phyloP scores from a whole-genome alignment of 2,797 vertebrate genomes.

The Loris lydekkerianus region DNA sequence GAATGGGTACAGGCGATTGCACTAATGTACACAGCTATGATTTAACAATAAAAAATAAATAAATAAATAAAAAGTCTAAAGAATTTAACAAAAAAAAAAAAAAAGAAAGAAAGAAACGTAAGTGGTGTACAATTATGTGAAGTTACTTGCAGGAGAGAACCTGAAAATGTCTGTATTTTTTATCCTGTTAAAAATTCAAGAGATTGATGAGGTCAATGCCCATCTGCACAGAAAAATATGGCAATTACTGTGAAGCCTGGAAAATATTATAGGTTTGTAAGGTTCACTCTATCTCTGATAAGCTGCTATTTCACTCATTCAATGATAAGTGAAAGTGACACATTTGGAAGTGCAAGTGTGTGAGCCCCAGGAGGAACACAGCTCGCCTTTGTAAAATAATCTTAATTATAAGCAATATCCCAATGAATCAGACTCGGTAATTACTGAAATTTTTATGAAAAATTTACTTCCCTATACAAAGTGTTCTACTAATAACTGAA shows the following conservation, averaged over 20 bases:
- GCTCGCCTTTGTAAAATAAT: background rate
- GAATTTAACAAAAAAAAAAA: too few species aligned
- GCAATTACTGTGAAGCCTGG: slow-evolving; percentile 7
- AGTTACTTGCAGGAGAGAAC: slow-evolving; percentile 36
- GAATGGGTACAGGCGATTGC: too few species aligned
- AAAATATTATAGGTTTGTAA: slow-evolving; percentile 39
- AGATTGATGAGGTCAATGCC: slow-evolving; percentile 53
- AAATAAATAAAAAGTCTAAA: too few species aligned
- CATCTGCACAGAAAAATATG: slow-evolving; percentile 25
- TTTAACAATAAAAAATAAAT: too few species aligned
- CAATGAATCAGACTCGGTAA: background rate
- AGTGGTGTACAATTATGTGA: slow-evolving; percentile 6
- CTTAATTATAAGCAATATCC: slow-evolving; percentile 30
- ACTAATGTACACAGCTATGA: too few species aligned
- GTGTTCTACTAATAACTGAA: background rate
- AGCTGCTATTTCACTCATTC: slow-evolving; percentile 57
- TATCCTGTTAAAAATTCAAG: slow-evolving; percentile 42
- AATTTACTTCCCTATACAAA: background rate
- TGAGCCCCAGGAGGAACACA: background rate
- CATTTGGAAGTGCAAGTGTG: background rate
- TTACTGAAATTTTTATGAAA: slow-evolving; percentile 13
- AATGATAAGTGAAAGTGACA: background rate
- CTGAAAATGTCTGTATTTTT: slow-evolving; percentile 43
- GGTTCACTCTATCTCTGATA: background rate
- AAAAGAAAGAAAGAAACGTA: background rate